Evolutionary conservation across 1,140 invertebrate species (phyloP).

Genomic region (Anoplolepis gracilipes): DNA sequence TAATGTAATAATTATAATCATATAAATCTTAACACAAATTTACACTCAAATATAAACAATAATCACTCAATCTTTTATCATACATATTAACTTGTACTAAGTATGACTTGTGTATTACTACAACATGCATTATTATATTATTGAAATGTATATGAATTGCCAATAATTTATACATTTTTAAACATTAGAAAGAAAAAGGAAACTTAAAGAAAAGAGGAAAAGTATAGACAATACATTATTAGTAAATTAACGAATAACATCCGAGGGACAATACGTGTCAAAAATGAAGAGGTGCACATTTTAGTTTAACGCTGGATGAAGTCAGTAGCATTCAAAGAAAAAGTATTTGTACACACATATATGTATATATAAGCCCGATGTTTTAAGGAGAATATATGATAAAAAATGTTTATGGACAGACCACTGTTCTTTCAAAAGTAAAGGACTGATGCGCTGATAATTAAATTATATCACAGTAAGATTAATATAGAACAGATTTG

Average conservation of each 20-base stretch:
- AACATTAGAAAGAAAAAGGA: not conserved
- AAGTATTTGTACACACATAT: constrained; percentile 43
- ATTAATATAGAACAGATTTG: not conserved
- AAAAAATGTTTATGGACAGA: constrained; percentile 12
- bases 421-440: constrained; percentile 2
- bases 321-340: constrained; percentile 39
- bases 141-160: not conserved
- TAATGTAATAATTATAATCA: not conserved
- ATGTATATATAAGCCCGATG: not conserved
- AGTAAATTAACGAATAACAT: constrained; percentile 50
- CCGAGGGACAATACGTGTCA: constrained; percentile 83
- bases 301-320: constrained; percentile 12
- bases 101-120: constrained; percentile 19
- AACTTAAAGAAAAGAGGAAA: not conserved
- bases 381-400: constrained; percentile 51
- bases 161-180: constrained; percentile 10
- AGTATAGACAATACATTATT: constrained; percentile 18
- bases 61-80: not conserved
- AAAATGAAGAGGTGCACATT: constrained; percentile 79
- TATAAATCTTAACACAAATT: constrained; percentile 22
- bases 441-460: not conserved
- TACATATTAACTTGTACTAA: constrained; percentile 17
- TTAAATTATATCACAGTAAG: constrained; percentile 34
- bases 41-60: constrained; percentile 27
- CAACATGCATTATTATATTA: constrained; percentile 30